Percentiles rank a stretch among this genome's conserved stretches.
phyloP scores from a whole-genome alignment of 2,888 invertebrate species.

The Andrena bucephala region DNA sequence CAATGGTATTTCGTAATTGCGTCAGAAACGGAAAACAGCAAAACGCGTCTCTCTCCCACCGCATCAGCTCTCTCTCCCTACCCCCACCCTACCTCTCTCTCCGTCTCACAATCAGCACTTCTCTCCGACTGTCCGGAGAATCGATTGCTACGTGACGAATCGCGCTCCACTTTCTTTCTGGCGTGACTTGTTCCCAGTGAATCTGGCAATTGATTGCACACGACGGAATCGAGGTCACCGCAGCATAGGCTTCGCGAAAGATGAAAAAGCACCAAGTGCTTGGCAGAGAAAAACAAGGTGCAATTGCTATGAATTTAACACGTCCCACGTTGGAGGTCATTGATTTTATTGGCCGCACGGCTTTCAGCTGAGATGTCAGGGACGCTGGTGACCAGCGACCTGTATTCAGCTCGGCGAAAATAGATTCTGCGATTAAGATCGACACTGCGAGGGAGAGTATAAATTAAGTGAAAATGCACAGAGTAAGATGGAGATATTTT shows the following conservation, averaged over 20 bases:
- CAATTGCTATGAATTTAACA: slow-evolving; percentile 24
- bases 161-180: slow-evolving; percentile 47
- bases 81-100: neutral
- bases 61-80: neutral
- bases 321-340: neutral
- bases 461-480: too few species aligned
- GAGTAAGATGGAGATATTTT: too few species aligned
- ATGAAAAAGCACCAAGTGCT: slow-evolving; percentile 22
- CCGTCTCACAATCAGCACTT: neutral
- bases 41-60: slow-evolving; percentile 32
- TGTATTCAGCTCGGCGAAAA: too few species aligned
- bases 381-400: neutral
- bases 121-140: slow-evolving; percentile 23
- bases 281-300: neutral
- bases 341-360: slow-evolving; percentile 1
- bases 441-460: neutral
- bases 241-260: slow-evolving; percentile 5
- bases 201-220: slow-evolving; percentile 37
- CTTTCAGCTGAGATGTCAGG: slow-evolving; percentile 4
- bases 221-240: slow-evolving; percentile 39
- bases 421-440: neutral
- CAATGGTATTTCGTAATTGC: slow-evolving; percentile 82
- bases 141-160: slow-evolving; percentile 54
- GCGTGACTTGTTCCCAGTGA: slow-evolving; percentile 27
- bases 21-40: slow-evolving; percentile 56